Percentiles rank a stretch among this genome's conserved stretches.
These are phyloP conservation scores for Mimumesa dahlbomi DNA, from an alignment of 2,888 invertebrate species.

Conservation along the genomic window DNA sequence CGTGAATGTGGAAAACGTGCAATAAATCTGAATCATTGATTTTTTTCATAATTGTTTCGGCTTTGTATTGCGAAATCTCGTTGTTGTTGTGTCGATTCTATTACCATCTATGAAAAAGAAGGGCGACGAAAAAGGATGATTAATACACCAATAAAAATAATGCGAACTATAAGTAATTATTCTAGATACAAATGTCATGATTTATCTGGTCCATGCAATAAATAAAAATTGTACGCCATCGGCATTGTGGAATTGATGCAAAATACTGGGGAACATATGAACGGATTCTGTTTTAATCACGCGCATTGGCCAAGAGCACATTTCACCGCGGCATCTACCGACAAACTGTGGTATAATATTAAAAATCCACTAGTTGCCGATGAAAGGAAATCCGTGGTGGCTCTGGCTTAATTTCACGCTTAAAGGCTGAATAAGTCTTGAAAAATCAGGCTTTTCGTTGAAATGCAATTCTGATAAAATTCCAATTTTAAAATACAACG, in stretches of 20 bases:
- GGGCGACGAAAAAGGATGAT: too few relatives aligned
- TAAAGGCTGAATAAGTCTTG: conserved; percentile 23
- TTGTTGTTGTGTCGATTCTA: not conserved
- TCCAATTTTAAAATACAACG: conserved; percentile 24
- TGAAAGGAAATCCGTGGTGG: conserved; percentile 76
- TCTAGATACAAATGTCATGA: not conserved
- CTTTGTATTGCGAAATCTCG: not conserved
- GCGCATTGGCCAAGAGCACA: conserved; percentile 40
- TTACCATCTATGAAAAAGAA: not conserved
- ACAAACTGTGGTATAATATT: conserved; percentile 39
- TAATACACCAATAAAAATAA: too few relatives aligned
- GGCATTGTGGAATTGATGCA: conserved; percentile 8
- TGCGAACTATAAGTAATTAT: not conserved
- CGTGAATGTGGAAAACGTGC: too few relatives aligned
- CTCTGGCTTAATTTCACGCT: conserved; percentile 54
- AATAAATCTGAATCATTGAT: too few relatives aligned
- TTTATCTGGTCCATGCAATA: not conserved
- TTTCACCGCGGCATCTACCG: conserved; percentile 61
- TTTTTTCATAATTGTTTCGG: too few relatives aligned
- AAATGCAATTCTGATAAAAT: conserved; percentile 31
- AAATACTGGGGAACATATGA: conserved; percentile 16
- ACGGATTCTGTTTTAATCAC: conserved; percentile 34
- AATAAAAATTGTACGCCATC: conserved; percentile 15
- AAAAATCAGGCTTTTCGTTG: not conserved
- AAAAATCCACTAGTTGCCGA: conserved; percentile 72